These are phyloP conservation scores for Plagodis dolabraria DNA, from an alignment of 2,888 invertebrate genomes.

Conservation along the genomic window DNA sequence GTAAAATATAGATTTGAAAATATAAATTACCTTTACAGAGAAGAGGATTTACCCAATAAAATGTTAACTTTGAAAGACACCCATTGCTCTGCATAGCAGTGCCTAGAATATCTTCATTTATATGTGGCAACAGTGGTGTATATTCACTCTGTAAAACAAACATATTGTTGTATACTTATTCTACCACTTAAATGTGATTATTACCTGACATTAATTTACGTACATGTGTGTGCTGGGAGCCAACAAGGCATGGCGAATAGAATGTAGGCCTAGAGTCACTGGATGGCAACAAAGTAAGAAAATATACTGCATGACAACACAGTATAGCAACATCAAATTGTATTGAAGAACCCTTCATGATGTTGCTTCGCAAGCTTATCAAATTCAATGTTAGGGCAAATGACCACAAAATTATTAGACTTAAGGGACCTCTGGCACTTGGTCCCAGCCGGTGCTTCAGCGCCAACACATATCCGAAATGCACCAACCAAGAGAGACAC, in stretches of 20 bases:
- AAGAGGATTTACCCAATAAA: slow-evolving; percentile 94
- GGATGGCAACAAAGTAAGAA: slow-evolving; percentile 89
- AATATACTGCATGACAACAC: slow-evolving; percentile 88
- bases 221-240: slow-evolving; percentile 82
- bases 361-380: slow-evolving; percentile 88
- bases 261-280: slow-evolving; percentile 76
- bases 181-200: background rate
- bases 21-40: slow-evolving; percentile 88
- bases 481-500: slow-evolving; percentile 92
- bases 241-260: slow-evolving; percentile 76
- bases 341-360: slow-evolving; percentile 77
- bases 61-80: slow-evolving; percentile 89
- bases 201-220: slow-evolving; percentile 42
- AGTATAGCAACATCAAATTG: slow-evolving; percentile 86
- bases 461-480: slow-evolving; percentile 90
- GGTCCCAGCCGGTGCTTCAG: slow-evolving; percentile 86
- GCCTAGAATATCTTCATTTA: slow-evolving; percentile 90
- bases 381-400: slow-evolving; percentile 87
- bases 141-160: slow-evolving; percentile 81
- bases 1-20: background rate
- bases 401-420: slow-evolving; percentile 88
- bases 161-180: background rate
- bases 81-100: slow-evolving; percentile 92
- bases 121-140: slow-evolving; percentile 86
- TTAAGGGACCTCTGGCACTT: slow-evolving; percentile 90